These are phyloP conservation scores for Lithosia quadra DNA, from an alignment of 2,888 invertebrate species.

Conservation along the genomic window DNA sequence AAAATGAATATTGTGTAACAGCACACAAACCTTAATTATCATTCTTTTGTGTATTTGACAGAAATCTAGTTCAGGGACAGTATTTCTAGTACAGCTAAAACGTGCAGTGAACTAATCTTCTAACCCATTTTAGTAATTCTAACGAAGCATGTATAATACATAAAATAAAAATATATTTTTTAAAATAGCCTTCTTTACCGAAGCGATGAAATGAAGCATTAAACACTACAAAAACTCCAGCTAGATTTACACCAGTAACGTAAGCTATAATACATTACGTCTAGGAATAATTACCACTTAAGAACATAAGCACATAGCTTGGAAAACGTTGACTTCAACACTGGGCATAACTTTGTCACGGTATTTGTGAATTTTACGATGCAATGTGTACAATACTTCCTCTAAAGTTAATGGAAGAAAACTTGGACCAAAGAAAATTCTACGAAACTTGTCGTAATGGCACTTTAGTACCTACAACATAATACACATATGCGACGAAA, in stretches of 20 bases:
- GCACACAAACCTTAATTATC: not conserved
- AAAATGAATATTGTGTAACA: conserved; percentile 1
- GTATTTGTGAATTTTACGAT: conserved; percentile 40
- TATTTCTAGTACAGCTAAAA: not conserved
- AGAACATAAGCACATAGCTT: conserved; percentile 53
- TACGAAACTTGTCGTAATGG: conserved; percentile 13
- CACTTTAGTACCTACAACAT: conserved; percentile 6
- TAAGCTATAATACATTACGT: conserved; percentile 52
- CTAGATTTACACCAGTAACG: conserved; percentile 27
- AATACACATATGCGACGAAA: conserved; percentile 10
- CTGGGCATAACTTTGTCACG: conserved; percentile 40
- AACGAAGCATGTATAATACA: not conserved
- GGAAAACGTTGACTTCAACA: conserved; percentile 53
- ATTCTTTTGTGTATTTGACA: not conserved
- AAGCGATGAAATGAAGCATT: conserved; percentile 12
- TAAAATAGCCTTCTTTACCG: not conserved
- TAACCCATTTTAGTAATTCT: not conserved
- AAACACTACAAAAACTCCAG: conserved; percentile 36
- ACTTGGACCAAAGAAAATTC: conserved; percentile 24
- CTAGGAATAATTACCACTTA: conserved; percentile 55
- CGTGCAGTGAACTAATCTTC: not conserved
- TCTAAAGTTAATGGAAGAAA: conserved; percentile 22
- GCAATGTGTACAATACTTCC: conserved; percentile 30
- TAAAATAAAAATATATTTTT: not conserved
- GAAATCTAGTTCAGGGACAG: not conserved